Percentiles rank a stretch among this genome's conserved stretches.
Evolutionary conservation across 2,888 invertebrate genomes (phyloP).

Genomic region (Dryobotodes eremita): DNA sequence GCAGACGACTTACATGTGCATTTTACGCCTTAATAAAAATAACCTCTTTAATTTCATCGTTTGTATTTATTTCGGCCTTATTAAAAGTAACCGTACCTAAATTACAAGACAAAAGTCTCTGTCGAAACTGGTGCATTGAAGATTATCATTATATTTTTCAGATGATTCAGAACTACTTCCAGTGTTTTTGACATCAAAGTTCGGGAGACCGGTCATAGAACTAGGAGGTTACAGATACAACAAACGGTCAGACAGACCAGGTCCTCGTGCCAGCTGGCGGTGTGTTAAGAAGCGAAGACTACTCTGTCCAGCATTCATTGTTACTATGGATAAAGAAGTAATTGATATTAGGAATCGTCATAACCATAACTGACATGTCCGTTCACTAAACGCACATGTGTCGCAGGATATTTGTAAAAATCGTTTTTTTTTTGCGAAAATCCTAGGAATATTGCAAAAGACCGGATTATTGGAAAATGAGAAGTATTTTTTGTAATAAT

Average conservation of each 20-base stretch:
- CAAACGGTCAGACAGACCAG: conserved; percentile 74
- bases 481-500: not conserved
- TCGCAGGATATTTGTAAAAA: not conserved
- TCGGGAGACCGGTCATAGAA: conserved; percentile 78
- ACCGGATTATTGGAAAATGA: not conserved
- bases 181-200: conserved; percentile 71
- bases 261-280: conserved; percentile 74
- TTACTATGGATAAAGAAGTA: conserved; percentile 76
- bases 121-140: not conserved
- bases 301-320: conserved; percentile 76
- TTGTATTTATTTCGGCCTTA: not conserved
- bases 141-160: conserved; percentile 7
- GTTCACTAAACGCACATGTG: not conserved
- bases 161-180: conserved; percentile 62
- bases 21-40: not conserved
- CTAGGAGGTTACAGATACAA: conserved; percentile 78
- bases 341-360: conserved; percentile 73
- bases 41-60: not conserved
- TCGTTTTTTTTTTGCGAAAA: not conserved
- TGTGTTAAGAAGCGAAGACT: conserved; percentile 75
- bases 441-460: no score
- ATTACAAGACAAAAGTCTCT: not conserved
- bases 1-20: not conserved
- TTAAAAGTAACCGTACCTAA: not conserved
- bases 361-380: conserved; percentile 65